Conservation (phyloP, 2,797 vertebrate genomes). For the Lepilemur ruficaudatus region DNA sequence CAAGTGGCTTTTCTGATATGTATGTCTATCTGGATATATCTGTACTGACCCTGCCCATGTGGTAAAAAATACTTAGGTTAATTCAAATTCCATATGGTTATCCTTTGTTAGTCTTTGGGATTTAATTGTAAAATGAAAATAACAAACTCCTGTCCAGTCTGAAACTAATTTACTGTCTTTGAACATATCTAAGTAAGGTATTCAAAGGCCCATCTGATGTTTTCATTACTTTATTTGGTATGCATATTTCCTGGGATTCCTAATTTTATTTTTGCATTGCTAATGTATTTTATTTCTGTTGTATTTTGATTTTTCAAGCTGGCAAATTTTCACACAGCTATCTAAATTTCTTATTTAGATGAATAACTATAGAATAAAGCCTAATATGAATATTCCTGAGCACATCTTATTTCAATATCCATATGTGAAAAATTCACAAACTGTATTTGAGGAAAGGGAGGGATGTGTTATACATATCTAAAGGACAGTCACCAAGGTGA, state of each 20-base stretch:
- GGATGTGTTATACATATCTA: rapidly evolving
- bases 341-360: constrained; percentile 7
- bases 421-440: background rate
- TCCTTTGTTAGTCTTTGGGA: background rate
- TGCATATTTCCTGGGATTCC: background rate
- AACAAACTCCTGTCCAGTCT: background rate
- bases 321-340: background rate
- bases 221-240: background rate
- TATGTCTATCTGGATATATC: background rate
- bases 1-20: background rate
- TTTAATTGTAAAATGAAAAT: background rate
- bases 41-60: background rate
- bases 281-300: constrained; percentile 21
- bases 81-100: background rate
- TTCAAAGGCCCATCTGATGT: background rate
- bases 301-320: constrained; percentile 42
- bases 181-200: background rate
- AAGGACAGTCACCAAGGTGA: background rate
- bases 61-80: background rate
- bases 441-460: background rate
- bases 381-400: background rate
- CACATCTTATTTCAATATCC: background rate
- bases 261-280: constrained; percentile 30
- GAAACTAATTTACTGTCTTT: constrained; percentile 10
- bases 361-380: background rate